Evolutionary conservation across 2,113 vertebrate genomes (phyloP).

Genomic region (Perca flavescens): DNA sequence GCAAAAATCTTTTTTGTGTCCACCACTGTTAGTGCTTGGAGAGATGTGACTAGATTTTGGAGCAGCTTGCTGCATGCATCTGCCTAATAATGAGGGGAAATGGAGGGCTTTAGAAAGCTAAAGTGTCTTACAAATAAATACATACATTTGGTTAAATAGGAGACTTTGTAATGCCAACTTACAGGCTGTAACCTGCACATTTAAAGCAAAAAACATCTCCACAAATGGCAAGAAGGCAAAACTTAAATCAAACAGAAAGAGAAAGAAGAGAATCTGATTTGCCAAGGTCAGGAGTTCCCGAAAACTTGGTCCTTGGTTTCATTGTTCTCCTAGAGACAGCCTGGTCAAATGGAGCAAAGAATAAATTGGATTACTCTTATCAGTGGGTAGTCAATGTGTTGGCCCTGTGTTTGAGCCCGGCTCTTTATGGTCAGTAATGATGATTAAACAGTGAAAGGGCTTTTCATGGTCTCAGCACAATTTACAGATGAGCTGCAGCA

Average conservation of each 20-base stretch:
- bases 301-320: conserved; percentile 4
- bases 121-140: too few relatives aligned
- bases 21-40: too few relatives aligned
- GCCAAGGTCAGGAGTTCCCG: conserved; percentile 13
- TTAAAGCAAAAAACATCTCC: conserved; percentile 3
- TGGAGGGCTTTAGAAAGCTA: not conserved
- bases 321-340: conserved; percentile 12
- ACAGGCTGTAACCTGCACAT: not conserved
- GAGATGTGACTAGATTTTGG: too few relatives aligned
- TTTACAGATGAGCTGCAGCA: conserved; percentile 36
- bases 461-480: conserved; percentile 42
- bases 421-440: conserved; percentile 51
- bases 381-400: conserved; percentile 36
- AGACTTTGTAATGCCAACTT: not conserved
- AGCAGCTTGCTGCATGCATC: too few relatives aligned
- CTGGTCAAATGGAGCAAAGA: conserved; percentile 38
- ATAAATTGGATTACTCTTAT: conserved; percentile 52
- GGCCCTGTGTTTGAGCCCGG: conserved; percentile 33
- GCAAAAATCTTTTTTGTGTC: too few relatives aligned
- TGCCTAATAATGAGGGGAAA: not conserved
- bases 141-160: too few relatives aligned
- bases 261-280: not conserved
- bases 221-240: not conserved
- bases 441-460: conserved; percentile 44
- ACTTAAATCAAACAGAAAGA: conserved; percentile 23